phyloP scores from a whole-genome alignment of 2,797 vertebrate genomes.

The Rachycentron canadum region DNA sequence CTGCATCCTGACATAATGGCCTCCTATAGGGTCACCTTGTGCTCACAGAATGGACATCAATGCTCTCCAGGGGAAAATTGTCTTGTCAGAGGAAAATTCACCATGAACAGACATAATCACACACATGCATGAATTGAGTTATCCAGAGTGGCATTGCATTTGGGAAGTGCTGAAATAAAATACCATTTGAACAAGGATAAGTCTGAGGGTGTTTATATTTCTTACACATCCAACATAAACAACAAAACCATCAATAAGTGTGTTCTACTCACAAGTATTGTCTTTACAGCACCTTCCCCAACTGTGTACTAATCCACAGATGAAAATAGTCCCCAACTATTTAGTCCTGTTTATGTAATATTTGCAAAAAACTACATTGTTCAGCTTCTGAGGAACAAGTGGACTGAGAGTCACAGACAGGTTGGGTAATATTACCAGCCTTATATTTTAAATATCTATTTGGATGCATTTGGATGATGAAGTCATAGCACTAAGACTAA shows the following conservation, averaged over 20 bases:
- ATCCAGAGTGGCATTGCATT: not conserved
- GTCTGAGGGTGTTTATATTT: not conserved
- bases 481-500: not conserved
- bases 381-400: not conserved
- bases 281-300: not conserved
- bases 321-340: not conserved
- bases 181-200: not conserved
- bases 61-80: constrained; percentile 41
- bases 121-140: not conserved
- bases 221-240: not conserved
- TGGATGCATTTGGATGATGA: not conserved
- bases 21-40: constrained; percentile 53
- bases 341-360: not conserved
- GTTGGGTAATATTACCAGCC: not conserved
- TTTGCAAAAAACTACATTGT: not conserved
- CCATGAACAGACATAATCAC: constrained; percentile 19
- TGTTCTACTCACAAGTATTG: not conserved
- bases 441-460: not conserved
- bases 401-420: not conserved
- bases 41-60: constrained; percentile 15
- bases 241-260: not conserved
- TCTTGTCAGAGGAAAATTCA: constrained; percentile 22
- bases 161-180: not conserved
- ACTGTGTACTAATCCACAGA: not conserved
- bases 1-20: not conserved